These are phyloP conservation scores for Hyles lineata DNA, from an alignment of 2,888 invertebrate genomes.

Conservation along the genomic window DNA sequence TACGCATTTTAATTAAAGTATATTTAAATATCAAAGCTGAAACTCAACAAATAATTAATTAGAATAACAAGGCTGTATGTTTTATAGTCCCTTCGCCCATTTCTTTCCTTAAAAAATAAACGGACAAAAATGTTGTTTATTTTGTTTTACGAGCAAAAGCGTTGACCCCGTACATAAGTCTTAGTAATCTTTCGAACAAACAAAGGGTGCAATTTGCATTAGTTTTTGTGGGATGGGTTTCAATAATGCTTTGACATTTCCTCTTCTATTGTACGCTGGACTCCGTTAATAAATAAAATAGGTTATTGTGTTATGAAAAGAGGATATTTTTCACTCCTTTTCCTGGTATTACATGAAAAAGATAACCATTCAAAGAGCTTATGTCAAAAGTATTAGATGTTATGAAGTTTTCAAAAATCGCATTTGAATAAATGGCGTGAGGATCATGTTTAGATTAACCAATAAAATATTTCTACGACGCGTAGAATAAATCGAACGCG, in stretches of 20 bases:
- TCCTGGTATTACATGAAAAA: no score
- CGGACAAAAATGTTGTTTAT: not conserved
- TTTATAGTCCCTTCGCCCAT: not conserved
- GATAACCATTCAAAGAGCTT: no score
- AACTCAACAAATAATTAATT: no score
- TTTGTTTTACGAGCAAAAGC: slow-evolving; percentile 33
- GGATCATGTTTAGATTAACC: slow-evolving; percentile 5
- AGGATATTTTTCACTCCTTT: not conserved
- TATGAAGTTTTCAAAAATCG: not conserved
- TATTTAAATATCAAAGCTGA: no score
- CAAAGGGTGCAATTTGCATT: slow-evolving; percentile 60
- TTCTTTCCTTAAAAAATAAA: not conserved
- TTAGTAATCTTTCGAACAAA: slow-evolving; percentile 66
- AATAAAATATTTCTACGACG: slow-evolving; percentile 22
- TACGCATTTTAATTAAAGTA: no score
- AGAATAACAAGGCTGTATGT: not conserved
- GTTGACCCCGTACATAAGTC: slow-evolving; percentile 53
- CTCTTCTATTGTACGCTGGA: slow-evolving; percentile 28
- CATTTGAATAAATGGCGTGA: not conserved
- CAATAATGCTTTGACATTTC: slow-evolving; percentile 32
- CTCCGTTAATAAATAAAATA: not conserved
- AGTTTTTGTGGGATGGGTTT: slow-evolving; percentile 55
- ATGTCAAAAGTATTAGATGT: not conserved
- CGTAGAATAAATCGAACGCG: slow-evolving; percentile 38
- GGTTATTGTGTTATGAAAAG: not conserved